phyloP scores from a whole-genome alignment of 2,113 vertebrate genomes.

The Delphinus delphis region DNA sequence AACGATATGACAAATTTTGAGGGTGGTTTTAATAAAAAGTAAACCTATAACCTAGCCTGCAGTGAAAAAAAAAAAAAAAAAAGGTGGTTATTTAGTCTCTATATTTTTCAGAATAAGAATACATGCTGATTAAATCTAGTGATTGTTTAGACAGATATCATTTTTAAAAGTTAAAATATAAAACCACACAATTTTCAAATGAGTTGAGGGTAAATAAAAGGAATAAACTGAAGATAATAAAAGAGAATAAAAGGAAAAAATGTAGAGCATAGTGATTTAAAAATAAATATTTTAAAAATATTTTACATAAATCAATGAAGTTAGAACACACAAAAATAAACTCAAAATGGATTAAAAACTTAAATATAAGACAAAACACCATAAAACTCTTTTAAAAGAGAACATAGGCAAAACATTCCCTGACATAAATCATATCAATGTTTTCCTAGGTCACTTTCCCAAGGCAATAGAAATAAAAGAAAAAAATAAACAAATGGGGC shows the following conservation, averaged over 20 bases:
- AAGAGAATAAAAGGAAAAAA: background rate
- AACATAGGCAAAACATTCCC: too few relatives aligned
- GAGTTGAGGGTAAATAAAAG: background rate
- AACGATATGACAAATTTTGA: background rate
- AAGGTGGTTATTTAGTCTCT: background rate
- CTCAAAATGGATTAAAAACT: too few relatives aligned
- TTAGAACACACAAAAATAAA: too few relatives aligned
- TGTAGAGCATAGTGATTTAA: background rate
- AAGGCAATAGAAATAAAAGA: too few relatives aligned
- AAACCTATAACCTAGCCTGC: background rate
- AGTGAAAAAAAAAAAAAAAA: background rate
- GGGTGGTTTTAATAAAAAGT: background rate
- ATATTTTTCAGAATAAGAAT: background rate
- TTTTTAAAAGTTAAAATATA: background rate
- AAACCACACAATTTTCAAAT: background rate
- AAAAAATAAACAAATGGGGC: too few relatives aligned
- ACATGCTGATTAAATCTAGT: background rate
- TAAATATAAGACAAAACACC: too few relatives aligned
- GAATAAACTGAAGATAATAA: background rate
- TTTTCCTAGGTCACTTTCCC: too few relatives aligned
- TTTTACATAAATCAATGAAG: too few relatives aligned
- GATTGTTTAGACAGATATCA: background rate
- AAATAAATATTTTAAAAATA: background rate
- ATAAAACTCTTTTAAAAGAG: too few relatives aligned
- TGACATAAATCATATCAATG: too few relatives aligned